phyloP scores from a whole-genome alignment of 2,888 invertebrate species.

The Calephelis perditalis region DNA sequence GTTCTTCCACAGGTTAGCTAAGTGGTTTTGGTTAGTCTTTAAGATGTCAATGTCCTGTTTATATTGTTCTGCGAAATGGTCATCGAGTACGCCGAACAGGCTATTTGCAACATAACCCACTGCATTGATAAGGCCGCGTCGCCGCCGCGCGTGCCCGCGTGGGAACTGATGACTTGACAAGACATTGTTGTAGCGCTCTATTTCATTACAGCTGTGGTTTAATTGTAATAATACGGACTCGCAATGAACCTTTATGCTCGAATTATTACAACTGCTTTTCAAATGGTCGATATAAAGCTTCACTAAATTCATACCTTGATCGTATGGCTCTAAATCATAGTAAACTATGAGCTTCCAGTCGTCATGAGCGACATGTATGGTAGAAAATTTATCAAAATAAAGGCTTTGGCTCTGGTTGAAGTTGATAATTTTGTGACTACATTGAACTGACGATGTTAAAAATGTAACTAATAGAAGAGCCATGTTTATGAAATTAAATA shows the following conservation, averaged over 20 bases:
- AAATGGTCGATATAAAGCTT: too few species aligned
- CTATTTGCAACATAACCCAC: constrained; percentile 40
- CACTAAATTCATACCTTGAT: constrained; percentile 13
- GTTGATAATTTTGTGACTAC: not conserved
- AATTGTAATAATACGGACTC: too few species aligned
- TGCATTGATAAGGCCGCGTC: not conserved
- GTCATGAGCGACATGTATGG: constrained; percentile 15
- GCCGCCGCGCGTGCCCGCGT: too few species aligned
- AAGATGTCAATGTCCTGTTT: constrained; percentile 19
- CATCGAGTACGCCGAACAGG: constrained; percentile 43
- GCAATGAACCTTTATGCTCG: too few species aligned
- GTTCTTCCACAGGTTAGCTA: constrained; percentile 21
- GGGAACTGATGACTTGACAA: too few species aligned
- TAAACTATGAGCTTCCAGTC: constrained; percentile 25
- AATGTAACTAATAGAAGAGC: not conserved
- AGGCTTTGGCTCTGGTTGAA: constrained; percentile 13
- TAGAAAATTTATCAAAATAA: constrained; percentile 17
- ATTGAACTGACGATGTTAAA: not conserved
- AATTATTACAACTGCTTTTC: too few species aligned
- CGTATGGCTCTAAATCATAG: constrained; percentile 23
- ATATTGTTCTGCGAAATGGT: constrained; percentile 20
- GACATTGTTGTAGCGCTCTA: too few species aligned
- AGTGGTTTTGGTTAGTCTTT: constrained; percentile 19
- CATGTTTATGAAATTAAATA: too few species aligned
- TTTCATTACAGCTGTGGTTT: too few species aligned